Evolutionary conservation across 2,888 invertebrate species (phyloP).

Genomic region (Maniola hyperantus): DNA sequence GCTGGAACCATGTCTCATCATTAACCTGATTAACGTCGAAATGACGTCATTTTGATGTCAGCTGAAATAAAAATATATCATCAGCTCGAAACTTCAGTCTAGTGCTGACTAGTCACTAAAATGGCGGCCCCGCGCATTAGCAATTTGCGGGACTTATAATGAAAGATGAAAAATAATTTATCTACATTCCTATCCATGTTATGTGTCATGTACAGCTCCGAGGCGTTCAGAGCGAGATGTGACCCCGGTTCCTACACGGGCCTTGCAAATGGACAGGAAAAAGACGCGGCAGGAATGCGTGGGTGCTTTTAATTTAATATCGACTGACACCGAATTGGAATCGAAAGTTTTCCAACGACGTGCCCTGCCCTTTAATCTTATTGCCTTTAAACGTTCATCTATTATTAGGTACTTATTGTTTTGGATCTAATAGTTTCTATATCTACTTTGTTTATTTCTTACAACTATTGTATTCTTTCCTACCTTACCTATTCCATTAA

Average conservation of each 20-base stretch:
- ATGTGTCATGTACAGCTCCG: constrained; percentile 47
- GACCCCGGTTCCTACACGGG: constrained; percentile 77
- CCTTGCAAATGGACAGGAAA: constrained; percentile 83
- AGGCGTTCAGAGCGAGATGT: constrained; percentile 69
- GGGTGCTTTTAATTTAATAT: constrained; percentile 83
- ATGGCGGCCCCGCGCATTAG: too few relatives aligned
- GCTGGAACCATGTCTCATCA: too few relatives aligned
- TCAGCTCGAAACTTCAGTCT: too few relatives aligned
- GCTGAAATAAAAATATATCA: too few relatives aligned
- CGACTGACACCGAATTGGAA: constrained; percentile 81
- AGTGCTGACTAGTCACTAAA: too few relatives aligned
- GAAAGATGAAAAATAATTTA: constrained; percentile 25
- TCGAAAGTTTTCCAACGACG: constrained; percentile 77
- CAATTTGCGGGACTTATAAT: too few relatives aligned
- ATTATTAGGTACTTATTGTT: constrained; percentile 54
- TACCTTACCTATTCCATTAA: not conserved
- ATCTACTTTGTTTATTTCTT: constrained; percentile 38
- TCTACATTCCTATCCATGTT: constrained; percentile 55
- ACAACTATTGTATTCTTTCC: too few relatives aligned
- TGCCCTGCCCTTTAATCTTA: constrained; percentile 71
- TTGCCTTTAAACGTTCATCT: constrained; percentile 49
- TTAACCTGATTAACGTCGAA: too few relatives aligned
- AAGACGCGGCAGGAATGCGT: constrained; percentile 80
- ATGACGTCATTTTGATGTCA: too few relatives aligned
- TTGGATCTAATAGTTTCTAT: constrained; percentile 51